Percentiles rank a stretch among this genome's conserved stretches.
Conservation (phyloP, 2,797 vertebrate genomes). For the Notolabrus celidotus region DNA sequence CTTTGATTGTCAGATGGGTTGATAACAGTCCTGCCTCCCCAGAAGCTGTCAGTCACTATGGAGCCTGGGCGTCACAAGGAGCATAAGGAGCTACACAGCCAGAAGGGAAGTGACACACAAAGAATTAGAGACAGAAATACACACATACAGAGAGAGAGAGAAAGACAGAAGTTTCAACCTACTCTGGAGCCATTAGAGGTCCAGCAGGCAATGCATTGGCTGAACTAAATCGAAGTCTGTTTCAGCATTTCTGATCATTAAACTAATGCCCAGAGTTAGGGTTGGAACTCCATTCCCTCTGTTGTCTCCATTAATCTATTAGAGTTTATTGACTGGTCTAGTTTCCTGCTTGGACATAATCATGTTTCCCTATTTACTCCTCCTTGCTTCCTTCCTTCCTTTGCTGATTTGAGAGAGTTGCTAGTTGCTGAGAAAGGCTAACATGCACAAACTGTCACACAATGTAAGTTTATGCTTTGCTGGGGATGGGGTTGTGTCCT, state of each 20-base stretch:
- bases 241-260: slow-evolving; percentile 80
- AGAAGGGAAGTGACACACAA: slow-evolving; percentile 45
- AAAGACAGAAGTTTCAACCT: slow-evolving; percentile 22
- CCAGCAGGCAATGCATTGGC: slow-evolving; percentile 37
- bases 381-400: slow-evolving; percentile 45
- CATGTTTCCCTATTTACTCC: slow-evolving; percentile 71
- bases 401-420: slow-evolving; percentile 74
- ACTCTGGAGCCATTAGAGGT: slow-evolving; percentile 51
- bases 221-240: slow-evolving; percentile 58
- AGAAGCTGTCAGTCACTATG: slow-evolving; percentile 72
- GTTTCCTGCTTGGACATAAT: slow-evolving; percentile 76
- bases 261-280: slow-evolving; percentile 76
- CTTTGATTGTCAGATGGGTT: slow-evolving; percentile 78
- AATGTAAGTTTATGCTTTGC: slow-evolving; percentile 28
- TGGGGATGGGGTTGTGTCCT: slow-evolving; percentile 19
- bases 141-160: slow-evolving; percentile 11
- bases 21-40: slow-evolving; percentile 73
- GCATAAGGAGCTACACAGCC: slow-evolving; percentile 37
- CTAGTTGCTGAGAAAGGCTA: slow-evolving; percentile 58
- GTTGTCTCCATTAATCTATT: slow-evolving; percentile 75
- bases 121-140: slow-evolving; percentile 28
- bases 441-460: slow-evolving; percentile 48
- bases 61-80: slow-evolving; percentile 49
- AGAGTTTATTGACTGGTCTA: slow-evolving; percentile 75
- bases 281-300: slow-evolving; percentile 48